phyloP scores from a whole-genome alignment of 2,797 vertebrate genomes.

The Ibycter americanus region DNA sequence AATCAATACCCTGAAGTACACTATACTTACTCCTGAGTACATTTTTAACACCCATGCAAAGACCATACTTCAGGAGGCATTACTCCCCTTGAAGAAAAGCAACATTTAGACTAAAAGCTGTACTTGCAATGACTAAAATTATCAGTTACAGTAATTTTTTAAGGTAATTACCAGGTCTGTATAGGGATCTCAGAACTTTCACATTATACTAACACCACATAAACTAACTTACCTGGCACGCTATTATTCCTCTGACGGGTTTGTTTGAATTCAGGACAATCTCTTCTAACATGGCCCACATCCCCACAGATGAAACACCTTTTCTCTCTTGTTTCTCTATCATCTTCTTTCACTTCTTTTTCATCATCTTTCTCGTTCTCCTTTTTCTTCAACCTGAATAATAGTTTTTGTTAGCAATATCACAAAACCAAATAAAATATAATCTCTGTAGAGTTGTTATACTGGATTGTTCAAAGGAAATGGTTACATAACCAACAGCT shows the following conservation, averaged over 20 bases:
- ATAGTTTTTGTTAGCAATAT: constrained; percentile 31
- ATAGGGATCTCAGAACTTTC: not conserved
- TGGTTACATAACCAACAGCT: not conserved
- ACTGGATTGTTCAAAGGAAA: not conserved
- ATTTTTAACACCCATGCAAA: not conserved
- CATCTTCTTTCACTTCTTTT: constrained; percentile 91
- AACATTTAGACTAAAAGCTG: not conserved
- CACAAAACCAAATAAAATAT: not conserved
- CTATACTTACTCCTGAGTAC: not conserved
- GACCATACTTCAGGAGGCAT: not conserved
- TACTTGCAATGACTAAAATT: not conserved
- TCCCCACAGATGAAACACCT: constrained; percentile 98
- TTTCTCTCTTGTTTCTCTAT: constrained; percentile 90
- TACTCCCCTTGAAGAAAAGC: not conserved
- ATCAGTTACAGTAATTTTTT: not conserved
- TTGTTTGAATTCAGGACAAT: constrained; percentile 94
- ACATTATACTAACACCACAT: not conserved
- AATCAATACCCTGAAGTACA: not conserved
- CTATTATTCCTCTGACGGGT: constrained; percentile 86
- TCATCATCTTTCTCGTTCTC: constrained; percentile 94
- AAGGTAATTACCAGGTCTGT: not conserved
- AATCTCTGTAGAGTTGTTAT: not conserved
- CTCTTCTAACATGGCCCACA: constrained; percentile 92
- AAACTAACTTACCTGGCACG: constrained; percentile 72
- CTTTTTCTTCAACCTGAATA: constrained; percentile 91